Conservation (phyloP, 2,888 invertebrate genomes). For the Tipula vernalis region DNA sequence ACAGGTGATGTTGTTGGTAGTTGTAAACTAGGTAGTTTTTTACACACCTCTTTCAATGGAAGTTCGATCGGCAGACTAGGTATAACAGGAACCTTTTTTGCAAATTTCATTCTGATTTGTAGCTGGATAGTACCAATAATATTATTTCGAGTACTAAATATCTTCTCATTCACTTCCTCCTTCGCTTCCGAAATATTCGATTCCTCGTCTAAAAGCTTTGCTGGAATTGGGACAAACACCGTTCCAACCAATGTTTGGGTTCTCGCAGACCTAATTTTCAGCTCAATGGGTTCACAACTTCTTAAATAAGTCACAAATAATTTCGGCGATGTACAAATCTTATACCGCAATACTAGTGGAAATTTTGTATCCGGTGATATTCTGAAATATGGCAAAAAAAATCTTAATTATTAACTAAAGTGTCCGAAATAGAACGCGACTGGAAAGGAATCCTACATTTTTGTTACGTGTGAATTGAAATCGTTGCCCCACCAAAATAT, state of each 20-base stretch:
- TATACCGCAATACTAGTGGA: neutral
- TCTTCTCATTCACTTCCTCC: constrained; percentile 9
- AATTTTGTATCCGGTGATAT: neutral
- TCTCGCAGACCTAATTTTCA: constrained; percentile 18
- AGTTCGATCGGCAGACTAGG: neutral
- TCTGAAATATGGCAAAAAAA: neutral
- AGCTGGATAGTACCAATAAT: constrained; percentile 13
- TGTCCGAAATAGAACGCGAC: neutral
- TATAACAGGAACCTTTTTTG: neutral
- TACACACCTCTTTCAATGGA: neutral
- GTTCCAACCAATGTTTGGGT: constrained; percentile 18
- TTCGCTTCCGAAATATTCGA: neutral
- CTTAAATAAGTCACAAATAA: constrained; percentile 15
- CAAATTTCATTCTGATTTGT: neutral
- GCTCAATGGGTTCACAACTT: constrained; percentile 25
- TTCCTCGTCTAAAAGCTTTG: constrained; percentile 8
- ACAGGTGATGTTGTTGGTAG: neutral
- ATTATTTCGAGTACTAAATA: constrained; percentile 15
- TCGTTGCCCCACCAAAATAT: constrained; percentile 24
- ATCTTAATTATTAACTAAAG: neutral
- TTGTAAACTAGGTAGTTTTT: neutral
- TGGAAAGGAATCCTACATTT: neutral
- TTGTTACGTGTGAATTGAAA: constrained; percentile 16
- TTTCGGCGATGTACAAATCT: constrained; percentile 7
- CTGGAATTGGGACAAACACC: constrained; percentile 14